Conservation (phyloP, 1,140 invertebrate species). For the Polyergus mexicanus region DNA sequence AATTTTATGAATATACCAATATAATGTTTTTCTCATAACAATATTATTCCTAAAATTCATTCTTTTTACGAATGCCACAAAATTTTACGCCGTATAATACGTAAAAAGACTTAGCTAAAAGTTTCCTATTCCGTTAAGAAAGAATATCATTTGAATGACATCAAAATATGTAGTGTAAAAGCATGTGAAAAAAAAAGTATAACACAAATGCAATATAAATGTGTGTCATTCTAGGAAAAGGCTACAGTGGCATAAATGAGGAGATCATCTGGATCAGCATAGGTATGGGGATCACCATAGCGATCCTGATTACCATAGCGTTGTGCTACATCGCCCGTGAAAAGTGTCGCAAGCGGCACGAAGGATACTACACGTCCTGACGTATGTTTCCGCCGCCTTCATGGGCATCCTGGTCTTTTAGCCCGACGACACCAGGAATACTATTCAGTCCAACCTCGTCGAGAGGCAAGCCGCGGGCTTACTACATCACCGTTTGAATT, state of each 20-base stretch:
- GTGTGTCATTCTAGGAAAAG: slow-evolving; percentile 88
- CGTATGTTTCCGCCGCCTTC: slow-evolving; percentile 85
- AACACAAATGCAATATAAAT: slow-evolving; percentile 53
- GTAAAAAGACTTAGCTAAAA: background rate
- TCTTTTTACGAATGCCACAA: background rate
- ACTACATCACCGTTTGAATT: slow-evolving; percentile 82
- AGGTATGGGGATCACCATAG: slow-evolving; percentile 94
- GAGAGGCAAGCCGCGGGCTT: slow-evolving; percentile 81
- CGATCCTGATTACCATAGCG: slow-evolving; percentile 92
- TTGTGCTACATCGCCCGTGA: slow-evolving; percentile 93
- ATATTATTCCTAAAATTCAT: background rate
- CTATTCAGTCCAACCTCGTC: slow-evolving; percentile 82
- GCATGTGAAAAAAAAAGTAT: no score
- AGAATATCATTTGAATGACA: background rate
- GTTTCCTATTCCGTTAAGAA: background rate
- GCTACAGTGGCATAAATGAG: slow-evolving; percentile 93
- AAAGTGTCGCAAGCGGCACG: slow-evolving; percentile 91
- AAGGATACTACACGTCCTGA: slow-evolving; percentile 90
- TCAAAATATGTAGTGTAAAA: background rate
- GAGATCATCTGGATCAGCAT: slow-evolving; percentile 95
- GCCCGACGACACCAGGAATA: slow-evolving; percentile 78
- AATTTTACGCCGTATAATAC: background rate
- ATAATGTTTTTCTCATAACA: background rate
- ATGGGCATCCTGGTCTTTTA: slow-evolving; percentile 80
- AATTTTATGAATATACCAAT: background rate